Percentiles rank a stretch among this genome's conserved stretches.
These are phyloP conservation scores for Leptinotarsa lineolata DNA, from an alignment of 1,140 invertebrate species.

Conservation along the genomic window DNA sequence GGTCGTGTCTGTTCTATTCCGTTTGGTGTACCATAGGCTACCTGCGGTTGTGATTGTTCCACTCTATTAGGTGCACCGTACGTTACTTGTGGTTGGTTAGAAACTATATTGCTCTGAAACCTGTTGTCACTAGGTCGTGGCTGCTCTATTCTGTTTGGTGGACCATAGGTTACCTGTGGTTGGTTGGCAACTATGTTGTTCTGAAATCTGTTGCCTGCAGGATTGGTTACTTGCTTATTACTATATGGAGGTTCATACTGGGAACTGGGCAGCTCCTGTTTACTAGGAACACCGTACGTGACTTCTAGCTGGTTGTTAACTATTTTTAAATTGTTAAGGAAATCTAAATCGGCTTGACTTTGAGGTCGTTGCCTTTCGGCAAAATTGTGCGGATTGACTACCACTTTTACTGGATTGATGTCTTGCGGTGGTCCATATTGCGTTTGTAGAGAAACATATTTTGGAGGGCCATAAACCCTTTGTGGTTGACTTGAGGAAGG, in stretches of 20 bases:
- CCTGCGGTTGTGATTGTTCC: not conserved
- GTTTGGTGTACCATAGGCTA: not conserved
- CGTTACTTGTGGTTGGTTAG: constrained; percentile 7
- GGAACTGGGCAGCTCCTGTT: constrained; percentile 3
- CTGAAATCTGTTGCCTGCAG: not conserved
- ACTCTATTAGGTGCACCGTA: not conserved
- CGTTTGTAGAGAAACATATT: constrained; percentile 4
- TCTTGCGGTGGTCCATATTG: constrained; percentile 16
- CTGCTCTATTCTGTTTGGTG: not conserved
- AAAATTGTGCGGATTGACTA: not conserved
- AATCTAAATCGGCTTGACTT: not conserved
- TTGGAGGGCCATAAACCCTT: not conserved
- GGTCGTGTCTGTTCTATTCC: not conserved
- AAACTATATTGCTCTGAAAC: not conserved
- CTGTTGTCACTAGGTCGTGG: not conserved
- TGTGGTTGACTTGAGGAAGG: not conserved
- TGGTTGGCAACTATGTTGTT: not conserved
- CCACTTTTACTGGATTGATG: not conserved
- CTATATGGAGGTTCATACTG: constrained; percentile 18
- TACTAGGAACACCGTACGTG: constrained; percentile 14
- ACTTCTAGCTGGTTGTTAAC: not conserved
- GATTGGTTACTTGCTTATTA: not conserved
- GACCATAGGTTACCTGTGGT: not conserved
- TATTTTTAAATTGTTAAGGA: not conserved
- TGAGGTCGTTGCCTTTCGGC: not conserved